Base-by-base conservation (phyloP, 2,113 vertebrate species). In the Carassius carassius region DNA sequence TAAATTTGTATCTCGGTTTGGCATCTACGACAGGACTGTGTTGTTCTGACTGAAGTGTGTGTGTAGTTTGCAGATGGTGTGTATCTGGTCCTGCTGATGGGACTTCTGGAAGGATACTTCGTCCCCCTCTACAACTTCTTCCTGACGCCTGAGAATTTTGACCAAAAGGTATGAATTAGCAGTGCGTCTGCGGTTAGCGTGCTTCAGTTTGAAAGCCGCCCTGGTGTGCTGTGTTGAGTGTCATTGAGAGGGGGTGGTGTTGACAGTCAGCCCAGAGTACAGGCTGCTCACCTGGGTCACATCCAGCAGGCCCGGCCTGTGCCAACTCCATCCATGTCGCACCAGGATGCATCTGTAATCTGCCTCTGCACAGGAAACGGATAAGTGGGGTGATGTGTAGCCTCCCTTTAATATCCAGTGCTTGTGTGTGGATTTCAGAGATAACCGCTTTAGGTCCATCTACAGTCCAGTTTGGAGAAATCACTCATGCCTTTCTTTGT, bases 11-110 rank as follows among this genome's bases (percentile, higher is more conserved):
- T 32, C 25, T 65, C 14, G 10, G 16, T 41, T 23, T 41, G 32
- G 19, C 0, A 1, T 78, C 8, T 54, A 12, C 2, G 7, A 41
- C 32, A 9, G 32, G 78, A 47, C 47, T 63, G 41, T 16, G 19
- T 80, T 65, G 6, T 78, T 60, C 54, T 80, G 23, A 80, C 60
- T 13, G 12, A 16, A 12, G n/a, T n/a, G 23, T 83, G 44, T 82
- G 41, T 89, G 6, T 88, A 99, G 98, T 99, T 99, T 96, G 98
- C 98, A 94, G 98, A 99, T 62, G 97, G 98, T 0, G 98, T 99
- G 19, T 99, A 99, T 86, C 94, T 99, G 88, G 98, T 99, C 41
- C 90, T 99, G 83, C 94, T 99, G 76, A 99, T 99, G 98, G 98
- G 98, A 58, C 96, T 99, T 74, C 88, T 99, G 85, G 97, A 99